phyloP scores from a whole-genome alignment of 2,797 vertebrate genomes.

The Clarias laeviceps region DNA sequence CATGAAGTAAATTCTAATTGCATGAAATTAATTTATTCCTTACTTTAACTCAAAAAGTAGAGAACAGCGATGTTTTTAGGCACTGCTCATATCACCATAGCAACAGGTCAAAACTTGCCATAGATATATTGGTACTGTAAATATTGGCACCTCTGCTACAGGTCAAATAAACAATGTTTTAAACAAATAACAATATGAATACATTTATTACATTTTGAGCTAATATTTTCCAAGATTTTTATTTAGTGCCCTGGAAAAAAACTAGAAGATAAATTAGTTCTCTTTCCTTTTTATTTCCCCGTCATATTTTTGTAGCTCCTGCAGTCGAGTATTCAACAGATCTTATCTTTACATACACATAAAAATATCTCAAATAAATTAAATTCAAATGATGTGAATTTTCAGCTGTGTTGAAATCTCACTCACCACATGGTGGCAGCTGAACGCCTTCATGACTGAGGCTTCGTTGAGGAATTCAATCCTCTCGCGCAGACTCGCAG shows the following conservation, averaged over 20 bases:
- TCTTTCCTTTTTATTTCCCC: background rate
- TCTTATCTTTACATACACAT: background rate
- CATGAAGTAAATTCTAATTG: background rate
- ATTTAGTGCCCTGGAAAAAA: background rate
- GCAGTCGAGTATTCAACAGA: background rate
- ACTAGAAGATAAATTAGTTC: background rate
- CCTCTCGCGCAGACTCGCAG: constrained; percentile 91
- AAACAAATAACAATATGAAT: background rate
- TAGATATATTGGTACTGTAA: background rate
- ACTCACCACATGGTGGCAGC: constrained; percentile 95
- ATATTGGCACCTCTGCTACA: background rate
- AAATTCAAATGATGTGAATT: background rate
- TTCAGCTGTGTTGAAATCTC: background rate
- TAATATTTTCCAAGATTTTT: background rate
- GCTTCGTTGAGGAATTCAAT: constrained; percentile 98
- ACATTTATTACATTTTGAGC: background rate
- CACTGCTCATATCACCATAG: background rate
- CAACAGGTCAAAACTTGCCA: background rate
- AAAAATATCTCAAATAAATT: background rate
- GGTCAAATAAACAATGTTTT: background rate
- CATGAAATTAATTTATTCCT: background rate
- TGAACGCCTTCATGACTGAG: constrained; percentile 98
- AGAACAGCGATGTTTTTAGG: background rate
- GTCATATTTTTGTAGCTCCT: background rate
- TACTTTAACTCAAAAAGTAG: background rate